Base-by-base conservation (phyloP, 1,140 invertebrate species). In the Amyelois transitella region DNA sequence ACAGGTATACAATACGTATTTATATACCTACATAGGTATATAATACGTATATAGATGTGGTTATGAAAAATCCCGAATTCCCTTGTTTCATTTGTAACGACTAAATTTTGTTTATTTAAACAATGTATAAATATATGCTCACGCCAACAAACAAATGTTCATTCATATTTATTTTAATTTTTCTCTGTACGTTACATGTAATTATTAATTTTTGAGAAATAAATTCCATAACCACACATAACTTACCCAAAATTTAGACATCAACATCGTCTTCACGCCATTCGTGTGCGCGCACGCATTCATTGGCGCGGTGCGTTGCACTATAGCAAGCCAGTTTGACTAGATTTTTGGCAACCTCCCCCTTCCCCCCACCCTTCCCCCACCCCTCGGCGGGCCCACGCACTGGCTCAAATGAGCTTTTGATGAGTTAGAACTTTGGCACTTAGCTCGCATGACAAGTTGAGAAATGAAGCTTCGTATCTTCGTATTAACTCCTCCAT, bases 251-350 rank as follows among this genome's bases (percentile, higher is more conserved):
- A 53, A 50, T 43, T 28, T 21, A 7, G 44, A 14, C 8, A 21
- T 25, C 8, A 8, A 51, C 52, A 3, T 28, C 63, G 21, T 53
- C 72, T 84, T 72, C 66, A 78, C 21, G 1, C 25, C 21, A 44
- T 50, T 47, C 10, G n/a, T 68, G 55, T 71, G 25, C 75, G 52
- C 53, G 44, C 54, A 62, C 69, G 72, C 76, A 77, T 81, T 72
- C 71, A 75, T 66, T 64, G 72, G 45, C 68, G 64, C 74, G 82
- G 81, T 81, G 68, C 81, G 73, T 83, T 83, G 80, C 81, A 81
- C 80, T 81, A 81, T 70, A 77, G 60, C 69, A 65, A 81, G 78
- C 83, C 74, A 77, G 83, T 86, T 76, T 83, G 83, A 86, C 83
- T 86, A 86, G 81, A 85, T 86, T 86, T 86, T 84, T 84, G 81